Percentiles rank a stretch among this genome's conserved stretches.
Evolutionary conservation across 2,113 vertebrate genomes (phyloP).

Genomic region (Dasyurus viverrinus): DNA sequence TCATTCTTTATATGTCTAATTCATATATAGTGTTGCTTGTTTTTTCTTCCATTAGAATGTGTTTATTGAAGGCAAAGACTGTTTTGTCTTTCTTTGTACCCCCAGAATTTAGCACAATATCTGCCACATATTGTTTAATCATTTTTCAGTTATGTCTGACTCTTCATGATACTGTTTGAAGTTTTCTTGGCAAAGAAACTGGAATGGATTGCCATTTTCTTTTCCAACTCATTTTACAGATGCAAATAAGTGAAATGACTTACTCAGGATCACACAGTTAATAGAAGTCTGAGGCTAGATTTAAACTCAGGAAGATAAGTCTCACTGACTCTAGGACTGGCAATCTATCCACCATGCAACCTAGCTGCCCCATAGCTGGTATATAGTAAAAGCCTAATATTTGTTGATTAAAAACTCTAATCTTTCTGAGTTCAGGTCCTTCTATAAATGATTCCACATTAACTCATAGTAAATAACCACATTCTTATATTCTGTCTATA

Average conservation of each 20-base stretch:
- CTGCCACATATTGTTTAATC: not conserved
- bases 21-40: not conserved
- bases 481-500: not conserved
- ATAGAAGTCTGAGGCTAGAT: too few relatives aligned
- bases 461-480: not conserved
- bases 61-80: not conserved
- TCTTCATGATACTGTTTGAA: too few relatives aligned
- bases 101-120: not conserved
- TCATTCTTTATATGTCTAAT: not conserved
- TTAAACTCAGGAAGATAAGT: too few relatives aligned
- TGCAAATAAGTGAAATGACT: too few relatives aligned
- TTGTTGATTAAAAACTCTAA: not conserved
- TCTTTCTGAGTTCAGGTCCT: not conserved
- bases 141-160: too few relatives aligned
- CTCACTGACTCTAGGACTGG: too few relatives aligned
- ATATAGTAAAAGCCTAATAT: not conserved
- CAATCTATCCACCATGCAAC: too few relatives aligned
- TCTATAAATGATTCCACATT: not conserved
- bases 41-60: not conserved
- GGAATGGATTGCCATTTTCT: too few relatives aligned
- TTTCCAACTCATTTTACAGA: too few relatives aligned
- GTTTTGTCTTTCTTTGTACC: not conserved
- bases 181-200: too few relatives aligned
- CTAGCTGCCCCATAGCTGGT: too few relatives aligned
- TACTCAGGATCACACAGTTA: too few relatives aligned